A percentile compares a stretch with the other conserved stretches of the same genome.
Evolutionary conservation across 2,888 invertebrate genomes (phyloP).

Genomic region (Aphelenchoides bicaudatus): DNA sequence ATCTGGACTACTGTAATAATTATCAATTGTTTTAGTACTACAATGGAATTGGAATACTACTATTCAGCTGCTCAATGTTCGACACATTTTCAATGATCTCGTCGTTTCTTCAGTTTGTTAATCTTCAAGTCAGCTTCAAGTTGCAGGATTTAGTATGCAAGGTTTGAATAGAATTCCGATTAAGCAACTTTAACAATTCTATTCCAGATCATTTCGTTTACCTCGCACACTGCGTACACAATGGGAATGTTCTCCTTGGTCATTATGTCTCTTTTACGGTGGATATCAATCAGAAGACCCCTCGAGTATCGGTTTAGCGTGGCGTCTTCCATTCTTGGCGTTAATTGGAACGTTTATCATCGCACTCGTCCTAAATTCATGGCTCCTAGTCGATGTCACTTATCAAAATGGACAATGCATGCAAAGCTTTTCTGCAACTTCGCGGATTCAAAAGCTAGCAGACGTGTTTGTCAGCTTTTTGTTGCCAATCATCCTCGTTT

Average conservation of each 20-base stretch:
- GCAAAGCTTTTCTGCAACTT: conserved; percentile 21
- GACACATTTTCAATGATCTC: conserved; percentile 41
- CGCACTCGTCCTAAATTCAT: conserved; percentile 26
- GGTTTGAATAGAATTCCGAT: too few species aligned
- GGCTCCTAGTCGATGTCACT: conserved; percentile 24
- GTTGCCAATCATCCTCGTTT: conserved; percentile 38
- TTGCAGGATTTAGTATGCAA: too few species aligned
- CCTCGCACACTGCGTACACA: conserved; percentile 40
- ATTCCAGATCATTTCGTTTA: conserved; percentile 38
- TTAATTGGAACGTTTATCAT: conserved; percentile 25
- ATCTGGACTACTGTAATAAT: too few species aligned
- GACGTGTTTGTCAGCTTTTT: conserved; percentile 42
- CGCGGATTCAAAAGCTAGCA: conserved; percentile 25
- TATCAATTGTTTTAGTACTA: conserved; percentile 49
- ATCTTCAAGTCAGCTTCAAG: conserved; percentile 15
- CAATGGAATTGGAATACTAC: conserved; percentile 49
- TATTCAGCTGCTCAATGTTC: conserved; percentile 43
- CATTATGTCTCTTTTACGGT: conserved; percentile 50
- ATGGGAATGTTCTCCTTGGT: conserved; percentile 52
- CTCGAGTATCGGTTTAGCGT: conserved; percentile 38
- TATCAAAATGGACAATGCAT: conserved; percentile 18
- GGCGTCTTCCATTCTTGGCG: conserved; percentile 30
- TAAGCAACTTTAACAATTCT: too few species aligned
- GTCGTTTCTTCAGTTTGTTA: background rate
- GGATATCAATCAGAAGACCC: conserved; percentile 38